Evolutionary conservation across 92 coral and sea anemone genomes (phyloP), one percentile per base, ranked within the genome.

Genomic region (Porites lobata): DNA sequence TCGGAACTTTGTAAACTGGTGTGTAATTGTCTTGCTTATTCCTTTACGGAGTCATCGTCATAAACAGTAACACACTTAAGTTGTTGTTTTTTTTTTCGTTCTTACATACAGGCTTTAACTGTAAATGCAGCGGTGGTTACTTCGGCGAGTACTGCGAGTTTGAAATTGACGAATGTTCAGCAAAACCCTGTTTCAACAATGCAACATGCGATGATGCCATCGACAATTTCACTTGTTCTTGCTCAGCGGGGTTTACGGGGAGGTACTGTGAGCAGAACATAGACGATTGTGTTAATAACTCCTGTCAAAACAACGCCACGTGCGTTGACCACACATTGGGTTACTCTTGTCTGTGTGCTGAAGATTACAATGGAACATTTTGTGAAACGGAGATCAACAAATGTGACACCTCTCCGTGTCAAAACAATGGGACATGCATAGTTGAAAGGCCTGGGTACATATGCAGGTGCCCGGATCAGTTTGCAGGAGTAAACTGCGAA

Each of bases 231-330:
- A 80, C 69, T 57, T 94, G 96, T 18, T 59, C 79, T 6, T 94
- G 96, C 84, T n/a, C 64, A 15, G 85, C 74, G 12, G 96, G 96
- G 11, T 88, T 75, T 58, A 91, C 84, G 8, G 96, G 96, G 21
- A 77, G 74, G 59, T 47, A 75, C 5, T 94, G 96, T 62, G 91
- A 89, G 2, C 26, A 17, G 3, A 91, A 91, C 62, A 85, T 94
- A 7, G 84, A 94, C n/a, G 96, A 94, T 19, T 94, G 96, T 50
- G 56, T 63, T 3, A 83, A 72, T 26, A 89, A 94, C 75, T 64
- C 66, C 15, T 94, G 96, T 59, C 53, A 53, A 79, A 94, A 94
- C 66, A 94, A 94, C 52, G 96, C 96, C n/a, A 85, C 96, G 9
- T 94, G 94, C 50, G 21, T 85, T 52, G 96, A 94, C 65, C 81